phyloP scores from a whole-genome alignment of 35 echinoderm and acorn worm genomes.

The Heliocidaris tuberculata region DNA sequence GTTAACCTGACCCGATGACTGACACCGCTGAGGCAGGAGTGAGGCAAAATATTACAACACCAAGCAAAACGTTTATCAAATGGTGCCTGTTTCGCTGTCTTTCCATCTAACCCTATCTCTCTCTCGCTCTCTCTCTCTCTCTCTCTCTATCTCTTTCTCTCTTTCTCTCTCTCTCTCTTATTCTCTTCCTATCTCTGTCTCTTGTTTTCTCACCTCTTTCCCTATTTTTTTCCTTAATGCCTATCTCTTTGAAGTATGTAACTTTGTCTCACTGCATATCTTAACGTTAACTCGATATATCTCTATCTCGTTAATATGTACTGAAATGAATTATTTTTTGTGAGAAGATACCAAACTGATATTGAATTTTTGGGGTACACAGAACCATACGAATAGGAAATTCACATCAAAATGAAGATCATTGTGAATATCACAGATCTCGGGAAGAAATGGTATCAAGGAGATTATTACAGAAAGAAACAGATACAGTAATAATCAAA shows the following conservation, averaged over 20 bases:
- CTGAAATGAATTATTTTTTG: not conserved
- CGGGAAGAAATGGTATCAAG: not conserved
- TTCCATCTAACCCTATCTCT: not conserved
- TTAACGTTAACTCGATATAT: too few species aligned
- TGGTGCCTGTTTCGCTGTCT: not conserved
- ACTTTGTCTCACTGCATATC: too few species aligned
- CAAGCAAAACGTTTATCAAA: constrained; percentile 5
- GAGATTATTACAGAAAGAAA: not conserved
- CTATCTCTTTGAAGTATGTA: too few species aligned
- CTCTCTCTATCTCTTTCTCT: too few species aligned
- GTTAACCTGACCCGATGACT: constrained; percentile 14
- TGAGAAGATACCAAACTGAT: not conserved
- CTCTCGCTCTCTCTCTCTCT: not conserved
- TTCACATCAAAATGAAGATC: not conserved
- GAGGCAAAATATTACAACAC: not conserved
- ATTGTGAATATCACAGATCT: not conserved
- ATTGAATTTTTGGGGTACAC: too few species aligned
- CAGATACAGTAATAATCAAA: not conserved
- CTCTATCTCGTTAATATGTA: not conserved
- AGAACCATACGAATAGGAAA: not conserved
- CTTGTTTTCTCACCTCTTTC: not conserved
- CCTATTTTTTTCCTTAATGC: not conserved
- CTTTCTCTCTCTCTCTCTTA: too few species aligned
- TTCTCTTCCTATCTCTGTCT: not conserved
- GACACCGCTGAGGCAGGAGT: not conserved